phyloP scores from a whole-genome alignment of 2,113 vertebrate genomes.

The Rhombomys opimus region DNA sequence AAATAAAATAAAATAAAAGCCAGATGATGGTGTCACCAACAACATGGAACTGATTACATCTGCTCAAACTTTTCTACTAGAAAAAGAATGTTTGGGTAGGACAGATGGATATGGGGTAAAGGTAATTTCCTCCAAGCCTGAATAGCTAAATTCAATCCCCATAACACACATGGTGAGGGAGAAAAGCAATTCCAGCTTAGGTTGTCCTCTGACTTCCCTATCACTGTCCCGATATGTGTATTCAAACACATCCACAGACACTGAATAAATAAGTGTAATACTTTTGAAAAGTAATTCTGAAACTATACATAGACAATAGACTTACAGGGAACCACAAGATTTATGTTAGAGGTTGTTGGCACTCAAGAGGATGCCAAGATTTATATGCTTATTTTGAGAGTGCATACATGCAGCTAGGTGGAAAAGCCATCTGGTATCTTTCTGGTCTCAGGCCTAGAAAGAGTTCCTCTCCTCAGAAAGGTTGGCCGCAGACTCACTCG shows the following conservation, averaged over 20 bases:
- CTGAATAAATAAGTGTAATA: background rate
- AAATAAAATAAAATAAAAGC: background rate
- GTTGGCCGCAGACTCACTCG: background rate
- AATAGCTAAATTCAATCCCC: background rate
- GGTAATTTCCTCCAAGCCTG: background rate
- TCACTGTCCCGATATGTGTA: too few relatives aligned
- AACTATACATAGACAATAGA: background rate
- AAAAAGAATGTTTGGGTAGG: background rate
- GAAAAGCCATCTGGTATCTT: background rate
- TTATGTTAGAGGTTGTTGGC: fast-evolving
- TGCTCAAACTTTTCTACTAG: background rate
- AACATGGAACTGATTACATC: background rate
- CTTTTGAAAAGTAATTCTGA: background rate
- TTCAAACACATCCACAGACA: background rate
- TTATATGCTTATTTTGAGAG: background rate
- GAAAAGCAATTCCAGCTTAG: background rate
- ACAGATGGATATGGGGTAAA: background rate
- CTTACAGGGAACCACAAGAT: background rate
- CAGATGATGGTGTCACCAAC: background rate
- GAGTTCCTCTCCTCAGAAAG: background rate
- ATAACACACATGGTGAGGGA: background rate
- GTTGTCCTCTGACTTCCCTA: background rate
- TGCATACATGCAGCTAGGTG: background rate
- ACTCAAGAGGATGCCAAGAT: fast-evolving
- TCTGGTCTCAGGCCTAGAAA: background rate